These are phyloP conservation scores for Ischnura elegans DNA, from an alignment of 2,888 invertebrate genomes.

Conservation along the genomic window DNA sequence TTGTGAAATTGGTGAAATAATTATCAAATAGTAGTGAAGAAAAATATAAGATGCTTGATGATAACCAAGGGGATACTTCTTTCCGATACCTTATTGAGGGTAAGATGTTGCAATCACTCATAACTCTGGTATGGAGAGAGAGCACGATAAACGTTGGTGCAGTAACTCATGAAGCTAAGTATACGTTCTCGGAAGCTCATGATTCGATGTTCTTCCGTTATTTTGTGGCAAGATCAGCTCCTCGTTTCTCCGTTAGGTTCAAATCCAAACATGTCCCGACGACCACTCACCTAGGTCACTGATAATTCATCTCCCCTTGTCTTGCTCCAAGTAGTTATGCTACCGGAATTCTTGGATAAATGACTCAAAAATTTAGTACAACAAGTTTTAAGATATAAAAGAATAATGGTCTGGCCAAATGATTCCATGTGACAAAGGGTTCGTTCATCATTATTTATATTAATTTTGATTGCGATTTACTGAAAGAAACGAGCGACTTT, in stretches of 20 bases:
- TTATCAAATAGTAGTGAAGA: too few relatives aligned
- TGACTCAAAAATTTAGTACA: too few relatives aligned
- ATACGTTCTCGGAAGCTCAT: not conserved
- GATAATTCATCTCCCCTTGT: not conserved
- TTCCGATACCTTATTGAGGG: not conserved
- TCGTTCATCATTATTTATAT: too few relatives aligned
- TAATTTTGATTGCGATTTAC: too few relatives aligned
- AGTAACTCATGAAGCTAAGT: conserved; percentile 15
- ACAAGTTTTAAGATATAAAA: too few relatives aligned
- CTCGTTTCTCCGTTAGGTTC: not conserved
- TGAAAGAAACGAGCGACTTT: too few relatives aligned
- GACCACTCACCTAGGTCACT: not conserved
- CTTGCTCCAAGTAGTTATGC: not conserved
- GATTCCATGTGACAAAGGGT: too few relatives aligned
- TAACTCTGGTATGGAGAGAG: not conserved
- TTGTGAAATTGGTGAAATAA: too few relatives aligned
- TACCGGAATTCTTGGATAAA: not conserved
- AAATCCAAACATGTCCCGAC: not conserved
- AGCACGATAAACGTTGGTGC: not conserved
- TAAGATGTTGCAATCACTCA: not conserved
- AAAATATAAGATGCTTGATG: not conserved
- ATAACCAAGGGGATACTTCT: too few relatives aligned
- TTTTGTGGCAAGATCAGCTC: not conserved
- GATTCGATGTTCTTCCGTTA: not conserved
- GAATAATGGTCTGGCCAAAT: too few relatives aligned